Percentiles rank a stretch among this genome's conserved stretches.
These are phyloP conservation scores for Drosophila pallidifrons DNA, from an alignment of 1,140 invertebrate species.

Conservation along the genomic window DNA sequence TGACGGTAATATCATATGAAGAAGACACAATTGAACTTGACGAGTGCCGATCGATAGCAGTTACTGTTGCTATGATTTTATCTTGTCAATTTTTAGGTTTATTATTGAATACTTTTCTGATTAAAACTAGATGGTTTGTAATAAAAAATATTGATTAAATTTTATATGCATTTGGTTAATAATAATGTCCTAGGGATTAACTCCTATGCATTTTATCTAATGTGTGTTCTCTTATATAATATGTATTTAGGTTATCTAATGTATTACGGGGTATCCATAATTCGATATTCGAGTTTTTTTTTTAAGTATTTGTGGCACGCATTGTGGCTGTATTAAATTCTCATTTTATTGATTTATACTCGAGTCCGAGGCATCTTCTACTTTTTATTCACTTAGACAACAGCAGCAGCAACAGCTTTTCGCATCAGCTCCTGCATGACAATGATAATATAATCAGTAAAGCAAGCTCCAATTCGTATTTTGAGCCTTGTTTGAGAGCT, in stretches of 20 bases:
- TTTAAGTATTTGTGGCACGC: slow-evolving; percentile 19
- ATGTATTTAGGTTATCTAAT: not conserved
- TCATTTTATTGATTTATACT: slow-evolving; percentile 71
- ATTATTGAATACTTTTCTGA: too few species aligned
- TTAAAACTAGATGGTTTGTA: too few species aligned
- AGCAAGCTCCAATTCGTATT: slow-evolving; percentile 8
- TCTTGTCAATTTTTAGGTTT: too few species aligned
- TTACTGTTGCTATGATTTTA: too few species aligned
- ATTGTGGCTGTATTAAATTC: slow-evolving; percentile 76
- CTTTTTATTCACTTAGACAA: slow-evolving; percentile 50
- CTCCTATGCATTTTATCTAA: not conserved
- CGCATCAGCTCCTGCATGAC: slow-evolving; percentile 30
- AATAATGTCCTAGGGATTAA: not conserved
- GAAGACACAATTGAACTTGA: too few species aligned
- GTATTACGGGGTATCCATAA: not conserved
- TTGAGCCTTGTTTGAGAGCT: not conserved
- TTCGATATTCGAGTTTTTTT: not conserved
- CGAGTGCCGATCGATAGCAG: too few species aligned
- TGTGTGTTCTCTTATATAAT: not conserved
- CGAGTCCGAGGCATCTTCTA: slow-evolving; percentile 16
- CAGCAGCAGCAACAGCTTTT: slow-evolving; percentile 35
- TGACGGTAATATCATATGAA: too few species aligned
- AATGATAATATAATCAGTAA: slow-evolving; percentile 53
- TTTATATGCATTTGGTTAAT: too few species aligned
- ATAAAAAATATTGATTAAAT: too few species aligned